Base-by-base conservation (phyloP, 2,797 vertebrate species). In the Acipenser transmontanus region DNA sequence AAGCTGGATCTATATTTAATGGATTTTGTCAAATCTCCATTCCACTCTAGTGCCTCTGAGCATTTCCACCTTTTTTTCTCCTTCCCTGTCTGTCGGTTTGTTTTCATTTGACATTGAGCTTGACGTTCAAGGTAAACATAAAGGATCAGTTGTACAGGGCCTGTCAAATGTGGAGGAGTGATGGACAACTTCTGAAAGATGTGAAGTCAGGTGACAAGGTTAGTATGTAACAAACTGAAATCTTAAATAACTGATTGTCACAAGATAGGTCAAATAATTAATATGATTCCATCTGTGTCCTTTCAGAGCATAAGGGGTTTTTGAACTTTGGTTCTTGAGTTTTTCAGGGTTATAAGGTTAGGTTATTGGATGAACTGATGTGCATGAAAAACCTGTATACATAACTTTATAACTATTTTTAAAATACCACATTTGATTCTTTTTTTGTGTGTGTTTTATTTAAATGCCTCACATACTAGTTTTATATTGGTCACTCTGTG, bases 71-170 rank as follows among this genome's bases (percentile, higher is more conserved):
- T 62, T 64, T 73, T 1, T 68, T 8, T 17, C 17, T 17, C 17
- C 17, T 17, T 17, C 17, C 17, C 17, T 17, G 17, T 17, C 17
- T 34, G 34, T 62, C 69, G 68, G 73, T 11, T 70, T 8, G 50
- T 68, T 77, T 77, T 78, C 78, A 64, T 73, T 64, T 76, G 74
- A 72, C 71, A 73, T 57, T 62, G 34, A 68, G 69, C 14, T 0
- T 47, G 76, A 76, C 68, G 63, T 67, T 66, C 11, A 61, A 72
- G 79, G 76, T 72, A 82, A 77, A 60, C 75, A 34, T 12, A 71
- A 69, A 77, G 62, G 0, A 66, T 11, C 48, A 73, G 49, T 69
- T 64, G 64, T 70, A 63, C 0, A 3, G 72, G 52, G 61, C n/a
- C 34, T 71, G 66, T 51, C 11, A 63, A 14, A 69, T 63, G 59